Percentiles rank a stretch among this genome's conserved stretches.
Evolutionary conservation across 2,113 vertebrate species (phyloP).

Genomic region (Bujurquina vittata): DNA sequence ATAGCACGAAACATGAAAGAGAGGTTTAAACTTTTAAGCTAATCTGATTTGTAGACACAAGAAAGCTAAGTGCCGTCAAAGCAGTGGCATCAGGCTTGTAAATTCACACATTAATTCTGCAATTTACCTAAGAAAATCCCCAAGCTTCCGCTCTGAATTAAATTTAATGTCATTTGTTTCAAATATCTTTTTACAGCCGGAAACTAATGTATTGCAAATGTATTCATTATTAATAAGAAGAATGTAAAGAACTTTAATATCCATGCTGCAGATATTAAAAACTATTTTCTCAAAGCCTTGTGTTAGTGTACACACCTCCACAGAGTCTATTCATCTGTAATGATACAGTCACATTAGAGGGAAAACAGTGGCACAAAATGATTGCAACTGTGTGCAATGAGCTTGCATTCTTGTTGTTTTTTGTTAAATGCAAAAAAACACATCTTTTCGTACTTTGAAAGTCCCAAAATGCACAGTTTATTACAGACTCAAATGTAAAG

Average conservation of each 20-base stretch:
- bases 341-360: neutral
- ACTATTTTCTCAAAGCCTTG: neutral
- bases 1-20: neutral
- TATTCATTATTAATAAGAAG: neutral
- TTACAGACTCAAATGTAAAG: neutral
- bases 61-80: neutral
- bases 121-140: neutral
- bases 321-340: neutral
- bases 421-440: no score
- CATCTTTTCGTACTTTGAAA: no score
- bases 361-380: neutral
- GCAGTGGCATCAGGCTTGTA: neutral
- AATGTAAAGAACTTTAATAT: neutral
- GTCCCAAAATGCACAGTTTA: neutral
- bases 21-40: neutral
- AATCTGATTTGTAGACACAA: neutral
- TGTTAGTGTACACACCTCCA: neutral
- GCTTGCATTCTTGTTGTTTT: no score
- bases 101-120: neutral
- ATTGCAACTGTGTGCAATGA: no score
- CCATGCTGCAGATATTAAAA: fast-evolving
- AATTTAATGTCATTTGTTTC: neutral
- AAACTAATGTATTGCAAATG: neutral
- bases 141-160: neutral
- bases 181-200: neutral